Conservation (phyloP, 2,888 invertebrate genomes). For the Frankliniella fusca region DNA sequence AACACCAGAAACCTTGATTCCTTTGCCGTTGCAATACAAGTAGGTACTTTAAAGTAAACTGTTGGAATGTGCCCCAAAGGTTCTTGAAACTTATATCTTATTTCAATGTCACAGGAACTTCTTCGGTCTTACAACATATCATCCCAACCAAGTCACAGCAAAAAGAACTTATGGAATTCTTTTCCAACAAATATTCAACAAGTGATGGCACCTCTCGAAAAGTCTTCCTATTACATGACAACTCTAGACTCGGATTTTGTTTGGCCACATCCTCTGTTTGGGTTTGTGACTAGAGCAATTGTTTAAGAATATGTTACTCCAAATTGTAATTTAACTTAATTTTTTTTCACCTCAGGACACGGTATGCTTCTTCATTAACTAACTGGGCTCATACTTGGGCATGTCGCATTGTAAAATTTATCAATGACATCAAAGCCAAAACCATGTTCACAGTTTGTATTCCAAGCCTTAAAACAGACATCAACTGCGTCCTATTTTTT, state of each 20-base stretch:
- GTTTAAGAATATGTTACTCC: constrained; percentile 4
- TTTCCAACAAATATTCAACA: constrained; percentile 69
- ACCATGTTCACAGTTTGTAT: constrained; percentile 64
- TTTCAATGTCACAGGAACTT: constrained; percentile 59
- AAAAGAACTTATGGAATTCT: constrained; percentile 61
- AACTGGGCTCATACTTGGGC: constrained; percentile 76
- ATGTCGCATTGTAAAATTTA: constrained; percentile 60
- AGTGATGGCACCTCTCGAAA: constrained; percentile 69
- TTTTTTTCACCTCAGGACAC: not conserved
- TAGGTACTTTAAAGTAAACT: constrained; percentile 35
- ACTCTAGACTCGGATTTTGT: not conserved
- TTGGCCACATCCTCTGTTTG: constrained; percentile 47
- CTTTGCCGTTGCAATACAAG: constrained; percentile 69
- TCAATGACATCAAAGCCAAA: constrained; percentile 57
- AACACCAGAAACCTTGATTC: constrained; percentile 72
- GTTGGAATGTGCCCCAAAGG: constrained; percentile 28
- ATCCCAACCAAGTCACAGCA: constrained; percentile 50
- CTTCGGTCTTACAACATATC: constrained; percentile 67
- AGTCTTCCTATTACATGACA: constrained; percentile 49
- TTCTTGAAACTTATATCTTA: not conserved
- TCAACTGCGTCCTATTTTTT: constrained; percentile 66
- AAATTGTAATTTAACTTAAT: not conserved
- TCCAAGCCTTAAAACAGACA: constrained; percentile 70
- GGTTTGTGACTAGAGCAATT: constrained; percentile 41
- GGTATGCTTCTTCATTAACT: constrained; percentile 48